A percentile compares a stretch with the other conserved stretches of the same genome.
Conservation (phyloP, 2,113 vertebrate genomes). For the Sturnus vulgaris region DNA sequence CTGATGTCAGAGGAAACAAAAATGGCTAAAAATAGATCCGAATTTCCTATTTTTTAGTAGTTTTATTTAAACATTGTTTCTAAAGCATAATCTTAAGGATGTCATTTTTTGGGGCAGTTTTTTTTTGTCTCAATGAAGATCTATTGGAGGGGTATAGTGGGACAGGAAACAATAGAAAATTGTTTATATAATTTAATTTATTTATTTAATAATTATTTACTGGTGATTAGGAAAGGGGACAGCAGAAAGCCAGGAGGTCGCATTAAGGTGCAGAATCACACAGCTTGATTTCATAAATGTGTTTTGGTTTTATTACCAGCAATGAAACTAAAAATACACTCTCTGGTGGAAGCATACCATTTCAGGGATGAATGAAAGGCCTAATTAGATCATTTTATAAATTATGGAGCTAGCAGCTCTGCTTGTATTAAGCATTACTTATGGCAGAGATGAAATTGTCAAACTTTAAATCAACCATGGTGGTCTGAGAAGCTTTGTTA, state of each 20-base stretch:
- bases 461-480: not conserved
- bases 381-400: slow-evolving; percentile 7
- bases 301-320: slow-evolving; percentile 15
- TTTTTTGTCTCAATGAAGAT: not conserved
- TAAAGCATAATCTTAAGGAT: not conserved
- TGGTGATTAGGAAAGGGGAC: not conserved
- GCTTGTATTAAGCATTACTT: not conserved
- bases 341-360: not conserved
- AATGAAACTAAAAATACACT: slow-evolving; percentile 16
- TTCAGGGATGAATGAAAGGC: slow-evolving; percentile 42
- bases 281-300: not conserved
- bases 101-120: not conserved
- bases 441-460: not conserved
- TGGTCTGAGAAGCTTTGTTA: not conserved
- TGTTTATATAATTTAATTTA: too few species aligned
- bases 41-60: not conserved
- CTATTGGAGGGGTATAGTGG: rapidly evolving
- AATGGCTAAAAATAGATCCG: not conserved
- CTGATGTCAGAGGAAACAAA: not conserved
- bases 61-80: not conserved
- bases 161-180: not conserved
- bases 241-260: not conserved
- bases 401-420: slow-evolving; percentile 2
- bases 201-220: too few species aligned
- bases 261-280: not conserved